Evolutionary conservation across 2,113 vertebrate genomes (phyloP).

Genomic region (Rhipidura dahli): DNA sequence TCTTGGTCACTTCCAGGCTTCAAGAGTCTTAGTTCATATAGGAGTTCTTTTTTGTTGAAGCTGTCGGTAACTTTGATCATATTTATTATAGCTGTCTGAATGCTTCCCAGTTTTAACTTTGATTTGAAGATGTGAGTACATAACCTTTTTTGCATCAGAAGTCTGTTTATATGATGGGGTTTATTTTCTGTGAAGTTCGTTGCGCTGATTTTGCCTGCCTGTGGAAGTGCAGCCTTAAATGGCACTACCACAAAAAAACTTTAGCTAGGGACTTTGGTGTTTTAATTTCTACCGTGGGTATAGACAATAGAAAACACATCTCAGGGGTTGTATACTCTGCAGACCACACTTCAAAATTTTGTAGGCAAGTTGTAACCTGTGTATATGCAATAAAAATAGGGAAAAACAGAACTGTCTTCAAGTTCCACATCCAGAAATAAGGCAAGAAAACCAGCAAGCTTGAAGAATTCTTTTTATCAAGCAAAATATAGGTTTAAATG

Average conservation of each 20-base stretch:
- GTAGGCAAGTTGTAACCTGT: background rate
- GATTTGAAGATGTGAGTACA: background rate
- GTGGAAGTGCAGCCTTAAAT: background rate
- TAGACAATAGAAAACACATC: background rate
- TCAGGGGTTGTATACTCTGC: background rate
- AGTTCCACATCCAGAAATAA: background rate
- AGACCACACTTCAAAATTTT: background rate
- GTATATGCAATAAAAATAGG: background rate
- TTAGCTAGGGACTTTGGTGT: background rate
- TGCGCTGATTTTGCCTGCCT: background rate
- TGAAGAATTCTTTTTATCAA: background rate
- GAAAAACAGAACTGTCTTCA: background rate
- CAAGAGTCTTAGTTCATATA: background rate
- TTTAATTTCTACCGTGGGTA: background rate
- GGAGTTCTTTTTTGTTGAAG: background rate
- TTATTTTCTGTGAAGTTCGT: background rate
- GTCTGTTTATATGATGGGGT: background rate
- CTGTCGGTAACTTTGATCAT: background rate
- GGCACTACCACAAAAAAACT: background rate
- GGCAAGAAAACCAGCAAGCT: background rate
- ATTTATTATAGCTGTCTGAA: background rate
- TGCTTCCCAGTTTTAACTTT: background rate
- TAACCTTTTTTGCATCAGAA: background rate
- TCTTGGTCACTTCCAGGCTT: background rate
- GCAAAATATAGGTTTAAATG: background rate